Evolutionary conservation across 2,113 vertebrate genomes (phyloP).

Genomic region (Furnarius figulus): DNA sequence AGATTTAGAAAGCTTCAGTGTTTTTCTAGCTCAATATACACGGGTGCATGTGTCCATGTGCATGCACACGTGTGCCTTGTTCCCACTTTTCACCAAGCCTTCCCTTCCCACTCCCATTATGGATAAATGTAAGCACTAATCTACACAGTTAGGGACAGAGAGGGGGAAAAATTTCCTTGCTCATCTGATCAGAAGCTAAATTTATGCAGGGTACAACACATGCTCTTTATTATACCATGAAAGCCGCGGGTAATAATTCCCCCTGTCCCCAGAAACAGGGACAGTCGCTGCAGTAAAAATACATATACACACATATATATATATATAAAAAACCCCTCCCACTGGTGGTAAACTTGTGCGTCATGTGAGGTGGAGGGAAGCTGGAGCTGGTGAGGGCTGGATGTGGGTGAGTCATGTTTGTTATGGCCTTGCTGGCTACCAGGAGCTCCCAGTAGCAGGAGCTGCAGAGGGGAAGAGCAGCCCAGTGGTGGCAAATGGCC

Average conservation of each 20-base stretch:
- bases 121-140: not conserved
- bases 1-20: not conserved
- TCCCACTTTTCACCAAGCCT: not conserved
- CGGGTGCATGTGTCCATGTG: not conserved
- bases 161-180: not conserved
- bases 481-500: not conserved
- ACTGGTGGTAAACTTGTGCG: constrained; percentile 33
- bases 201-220: not conserved
- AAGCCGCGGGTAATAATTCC: not conserved
- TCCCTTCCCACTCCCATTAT: not conserved
- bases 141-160: not conserved
- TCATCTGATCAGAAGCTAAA: constrained; percentile 10
- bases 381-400: constrained; percentile 30
- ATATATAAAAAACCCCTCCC: not conserved
- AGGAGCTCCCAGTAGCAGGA: not conserved
- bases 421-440: not conserved
- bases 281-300: constrained; percentile 3
- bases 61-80: not conserved
- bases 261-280: constrained; percentile 13
- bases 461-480: not conserved
- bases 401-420: constrained; percentile 34
- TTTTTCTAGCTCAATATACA: not conserved
- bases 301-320: not conserved
- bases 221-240: not conserved
- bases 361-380: constrained; percentile 17